Conservation (phyloP, 1,140 invertebrate species). For the Aradophagus sp. region DNA sequence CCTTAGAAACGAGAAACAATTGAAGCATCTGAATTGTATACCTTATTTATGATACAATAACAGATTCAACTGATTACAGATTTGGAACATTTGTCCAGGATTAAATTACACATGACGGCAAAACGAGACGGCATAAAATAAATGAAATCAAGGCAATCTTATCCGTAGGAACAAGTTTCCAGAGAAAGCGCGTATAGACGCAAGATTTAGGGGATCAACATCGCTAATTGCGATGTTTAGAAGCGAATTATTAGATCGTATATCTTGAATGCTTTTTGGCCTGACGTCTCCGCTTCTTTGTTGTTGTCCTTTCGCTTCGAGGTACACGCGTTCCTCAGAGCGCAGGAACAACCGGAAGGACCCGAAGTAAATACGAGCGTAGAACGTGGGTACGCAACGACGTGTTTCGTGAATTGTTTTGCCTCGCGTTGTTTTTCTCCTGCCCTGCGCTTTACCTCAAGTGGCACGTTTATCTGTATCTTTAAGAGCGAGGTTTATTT, state of each 20-base stretch:
- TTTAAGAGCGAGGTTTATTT: slow-evolving; percentile 60
- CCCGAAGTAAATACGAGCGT: slow-evolving; percentile 32
- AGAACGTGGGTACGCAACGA: slow-evolving; percentile 36
- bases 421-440: slow-evolving; percentile 43
- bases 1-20: no score
- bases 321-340: slow-evolving; percentile 37
- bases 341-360: slow-evolving; percentile 43
- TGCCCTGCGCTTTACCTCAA: slow-evolving; percentile 39
- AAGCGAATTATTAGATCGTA: slow-evolving; percentile 65
- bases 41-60: no score
- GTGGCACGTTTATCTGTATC: slow-evolving; percentile 58
- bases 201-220: slow-evolving; percentile 66
- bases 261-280: slow-evolving; percentile 46
- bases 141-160: slow-evolving; percentile 9
- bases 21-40: no score
- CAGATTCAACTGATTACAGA: no score
- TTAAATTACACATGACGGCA: no score
- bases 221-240: slow-evolving; percentile 68
- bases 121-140: no score
- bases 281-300: slow-evolving; percentile 37
- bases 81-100: no score
- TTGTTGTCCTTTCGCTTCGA: slow-evolving; percentile 27
- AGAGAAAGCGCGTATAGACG: slow-evolving; percentile 21
- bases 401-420: slow-evolving; percentile 57
- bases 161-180: slow-evolving; percentile 27